Percentiles rank a stretch among this genome's conserved stretches.
Evolutionary conservation across 2,888 invertebrate genomes (phyloP).

Genomic region (Lasiommata megera): DNA sequence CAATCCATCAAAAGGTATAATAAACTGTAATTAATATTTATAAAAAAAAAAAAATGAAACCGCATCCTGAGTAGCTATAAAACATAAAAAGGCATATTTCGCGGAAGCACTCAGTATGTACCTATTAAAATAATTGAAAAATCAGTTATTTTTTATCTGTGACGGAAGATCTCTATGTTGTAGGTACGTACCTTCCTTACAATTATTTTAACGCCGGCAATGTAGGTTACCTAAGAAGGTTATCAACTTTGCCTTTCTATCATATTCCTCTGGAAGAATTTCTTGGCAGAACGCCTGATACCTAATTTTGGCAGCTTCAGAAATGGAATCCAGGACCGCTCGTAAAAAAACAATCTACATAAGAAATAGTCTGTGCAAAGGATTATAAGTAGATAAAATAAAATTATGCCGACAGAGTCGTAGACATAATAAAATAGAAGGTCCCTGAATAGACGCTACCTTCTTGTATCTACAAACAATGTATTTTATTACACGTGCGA

Average conservation of each 20-base stretch:
- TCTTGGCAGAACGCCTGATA: too few species aligned
- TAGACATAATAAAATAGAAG: neutral
- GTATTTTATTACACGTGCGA: constrained; percentile 10
- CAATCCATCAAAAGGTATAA: constrained; percentile 7
- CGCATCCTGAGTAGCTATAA: constrained; percentile 5
- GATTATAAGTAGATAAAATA: neutral
- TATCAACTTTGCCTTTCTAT: too few species aligned
- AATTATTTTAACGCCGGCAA: too few species aligned
- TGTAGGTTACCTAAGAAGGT: too few species aligned
- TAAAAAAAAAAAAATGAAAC: constrained; percentile 8
- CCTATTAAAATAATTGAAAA: neutral
- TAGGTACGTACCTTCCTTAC: too few species aligned
- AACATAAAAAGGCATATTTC: constrained; percentile 8
- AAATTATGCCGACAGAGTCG: neutral
- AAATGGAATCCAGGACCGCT: too few species aligned
- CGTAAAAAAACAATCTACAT: too few species aligned
- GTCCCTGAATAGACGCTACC: neutral
- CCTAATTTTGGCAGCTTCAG: too few species aligned
- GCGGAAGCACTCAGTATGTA: constrained; percentile 3
- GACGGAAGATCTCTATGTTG: too few species aligned
- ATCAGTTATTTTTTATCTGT: neutral
- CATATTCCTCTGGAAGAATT: too few species aligned
- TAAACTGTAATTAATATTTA: constrained; percentile 10
- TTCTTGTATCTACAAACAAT: constrained; percentile 3
- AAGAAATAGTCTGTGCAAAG: too few species aligned